phyloP scores from a whole-genome alignment of 2,888 invertebrate genomes.

The Pyrrhia umbra region DNA sequence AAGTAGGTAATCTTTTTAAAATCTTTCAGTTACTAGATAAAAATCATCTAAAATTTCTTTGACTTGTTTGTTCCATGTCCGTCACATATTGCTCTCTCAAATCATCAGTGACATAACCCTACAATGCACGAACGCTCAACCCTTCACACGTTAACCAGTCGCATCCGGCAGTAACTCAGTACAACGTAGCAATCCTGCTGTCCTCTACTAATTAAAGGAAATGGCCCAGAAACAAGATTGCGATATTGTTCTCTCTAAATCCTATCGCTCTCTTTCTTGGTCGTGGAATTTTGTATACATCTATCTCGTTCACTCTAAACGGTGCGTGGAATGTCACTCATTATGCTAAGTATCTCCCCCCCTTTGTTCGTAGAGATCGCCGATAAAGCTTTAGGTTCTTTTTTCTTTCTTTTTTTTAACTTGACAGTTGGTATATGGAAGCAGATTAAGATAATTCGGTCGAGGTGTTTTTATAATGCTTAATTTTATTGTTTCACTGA shows the following conservation, averaged over 20 bases:
- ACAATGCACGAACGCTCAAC: constrained; percentile 33
- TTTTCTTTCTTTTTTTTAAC: constrained; percentile 76
- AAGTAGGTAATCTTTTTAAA: too few relatives aligned
- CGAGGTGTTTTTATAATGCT: constrained; percentile 77
- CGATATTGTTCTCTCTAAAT: constrained; percentile 88
- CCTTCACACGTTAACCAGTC: constrained; percentile 66
- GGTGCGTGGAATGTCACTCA: constrained; percentile 88
- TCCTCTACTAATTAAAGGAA: constrained; percentile 90
- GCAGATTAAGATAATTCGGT: constrained; percentile 87
- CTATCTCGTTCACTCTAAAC: constrained; percentile 81
- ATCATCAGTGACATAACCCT: constrained; percentile 21
- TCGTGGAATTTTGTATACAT: constrained; percentile 17
- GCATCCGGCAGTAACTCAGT: constrained; percentile 80
- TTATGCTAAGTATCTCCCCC: constrained; percentile 89
- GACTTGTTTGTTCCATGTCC: background rate
- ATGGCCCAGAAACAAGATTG: constrained; percentile 91
- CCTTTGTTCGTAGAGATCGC: constrained; percentile 84
- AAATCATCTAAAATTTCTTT: too few relatives aligned
- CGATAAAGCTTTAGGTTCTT: constrained; percentile 77
- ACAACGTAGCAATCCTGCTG: constrained; percentile 82
- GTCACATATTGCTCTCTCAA: constrained; percentile 1
- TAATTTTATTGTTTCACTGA: constrained; percentile 81
- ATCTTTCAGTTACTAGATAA: too few relatives aligned
- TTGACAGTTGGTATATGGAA: constrained; percentile 90
- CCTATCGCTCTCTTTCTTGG: constrained; percentile 68